Percentiles rank a stretch among this genome's conserved stretches.
These are phyloP conservation scores for Griposia aprilina DNA, from an alignment of 2,888 invertebrate genomes.

Conservation along the genomic window DNA sequence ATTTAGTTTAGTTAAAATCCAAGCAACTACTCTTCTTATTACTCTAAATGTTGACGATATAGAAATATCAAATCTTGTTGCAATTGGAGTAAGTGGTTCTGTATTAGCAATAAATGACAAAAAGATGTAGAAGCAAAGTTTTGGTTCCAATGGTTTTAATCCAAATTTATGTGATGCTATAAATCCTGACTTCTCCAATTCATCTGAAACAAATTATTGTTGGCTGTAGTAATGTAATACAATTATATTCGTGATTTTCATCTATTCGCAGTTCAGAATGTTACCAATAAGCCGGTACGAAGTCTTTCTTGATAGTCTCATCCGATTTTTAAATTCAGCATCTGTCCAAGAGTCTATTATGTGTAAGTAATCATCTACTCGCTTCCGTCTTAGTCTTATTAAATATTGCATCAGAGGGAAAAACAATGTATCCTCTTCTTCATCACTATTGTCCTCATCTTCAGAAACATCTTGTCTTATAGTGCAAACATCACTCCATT, in stretches of 20 bases:
- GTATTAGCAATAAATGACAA: slow-evolving; percentile 80
- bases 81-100: slow-evolving; percentile 81
- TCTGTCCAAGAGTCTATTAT: slow-evolving; percentile 82
- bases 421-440: slow-evolving; percentile 76
- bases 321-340: slow-evolving; percentile 78
- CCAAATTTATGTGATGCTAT: slow-evolving; percentile 83
- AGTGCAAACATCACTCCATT: slow-evolving; percentile 77
- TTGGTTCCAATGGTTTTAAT: slow-evolving; percentile 80
- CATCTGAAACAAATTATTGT: slow-evolving; percentile 75
- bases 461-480: slow-evolving; percentile 71
- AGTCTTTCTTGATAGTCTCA: slow-evolving; percentile 78
- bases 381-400: slow-evolving; percentile 74
- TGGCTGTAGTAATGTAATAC: not conserved
- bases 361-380: slow-evolving; percentile 81
- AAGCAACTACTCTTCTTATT: slow-evolving; percentile 80
- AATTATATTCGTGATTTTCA: not conserved
- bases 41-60: slow-evolving; percentile 83
- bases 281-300: slow-evolving; percentile 78
- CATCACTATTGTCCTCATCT: slow-evolving; percentile 68
- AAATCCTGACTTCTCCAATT: slow-evolving; percentile 80
- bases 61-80: slow-evolving; percentile 82
- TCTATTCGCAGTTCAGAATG: not conserved
- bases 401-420: slow-evolving; percentile 82
- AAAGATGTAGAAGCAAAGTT: slow-evolving; percentile 82
- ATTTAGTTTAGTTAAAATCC: slow-evolving; percentile 81